Evolutionary conservation across 2,113 vertebrate genomes (phyloP), one percentile per base, ranked within the genome.

Genomic region (Spheniscus mendiculus): DNA sequence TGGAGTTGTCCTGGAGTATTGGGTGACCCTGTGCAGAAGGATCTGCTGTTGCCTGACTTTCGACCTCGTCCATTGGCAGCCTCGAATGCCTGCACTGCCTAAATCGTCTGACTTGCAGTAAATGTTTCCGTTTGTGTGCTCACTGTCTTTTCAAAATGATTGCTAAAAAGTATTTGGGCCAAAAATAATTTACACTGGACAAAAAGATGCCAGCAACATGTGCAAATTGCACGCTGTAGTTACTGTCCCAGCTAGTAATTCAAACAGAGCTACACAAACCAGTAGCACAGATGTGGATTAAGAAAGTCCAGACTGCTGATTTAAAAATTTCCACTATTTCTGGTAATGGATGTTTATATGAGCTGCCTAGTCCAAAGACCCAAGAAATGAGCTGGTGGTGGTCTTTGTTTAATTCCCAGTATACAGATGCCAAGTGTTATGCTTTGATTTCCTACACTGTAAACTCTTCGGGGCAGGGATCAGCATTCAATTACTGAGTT

Each of bases 371-470:
- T 93, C 89, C 70, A 55, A 19, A 91, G 91, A 87, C 78, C 84
- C 69, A 59, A 62, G 67, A 86, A 90, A 42, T 44, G 87, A 96
- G 59, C 78, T 87, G 70, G 19, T 94, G 83, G 52, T 94, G 78
- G 94, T 96, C 91, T 94, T 89, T 85, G 78, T 91, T 96, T 87
- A 65, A 77, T 90, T 95, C 70, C 32, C 40, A 50, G 21, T 83
- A 62, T 44, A 42, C 78, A 94, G 93, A 72, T 93, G 66, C 74
- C 82, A 86, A 97, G 88, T 97, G 83, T 96, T 94, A 77, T 6
- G 85, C 94, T 94, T 80, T 97, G 96, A 97, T 96, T 97, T 97
- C 89, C 95, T 70, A 36, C 73, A 36, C 79, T 83, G 87, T 90
- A 96, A 77, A 96, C 87, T 96, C 94, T 93, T 89, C 0, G 8